Conservation (phyloP, 2,888 invertebrate genomes). For the Macrophya alboannulata region DNA sequence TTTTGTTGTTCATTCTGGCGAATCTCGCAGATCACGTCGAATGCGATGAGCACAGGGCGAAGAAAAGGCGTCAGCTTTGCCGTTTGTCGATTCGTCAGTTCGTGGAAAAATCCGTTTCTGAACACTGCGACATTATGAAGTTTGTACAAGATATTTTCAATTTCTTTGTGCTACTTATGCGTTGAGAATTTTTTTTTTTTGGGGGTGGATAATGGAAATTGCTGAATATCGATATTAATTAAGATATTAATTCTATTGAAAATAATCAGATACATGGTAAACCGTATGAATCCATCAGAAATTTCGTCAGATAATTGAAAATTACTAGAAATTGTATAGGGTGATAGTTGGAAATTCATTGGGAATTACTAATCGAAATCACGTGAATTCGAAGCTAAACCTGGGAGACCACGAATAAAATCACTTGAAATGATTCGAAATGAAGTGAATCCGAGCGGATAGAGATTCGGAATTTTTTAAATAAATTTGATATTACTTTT, state of each 20-base stretch:
- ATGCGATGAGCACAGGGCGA: not conserved
- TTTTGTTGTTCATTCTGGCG: not conserved
- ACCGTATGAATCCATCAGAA: not conserved
- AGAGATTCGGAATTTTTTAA: not conserved
- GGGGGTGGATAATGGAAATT: too few relatives aligned
- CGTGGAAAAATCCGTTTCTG: slow-evolving; percentile 7
- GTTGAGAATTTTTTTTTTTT: not conserved
- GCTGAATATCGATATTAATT: too few relatives aligned
- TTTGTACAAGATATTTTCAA: not conserved
- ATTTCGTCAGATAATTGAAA: not conserved
- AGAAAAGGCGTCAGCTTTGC: not conserved
- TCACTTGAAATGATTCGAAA: not conserved
- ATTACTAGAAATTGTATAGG: not conserved
- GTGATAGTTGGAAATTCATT: not conserved
- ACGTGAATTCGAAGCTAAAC: not conserved
- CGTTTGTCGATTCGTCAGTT: not conserved
- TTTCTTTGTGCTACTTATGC: too few relatives aligned
- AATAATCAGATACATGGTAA: not conserved
- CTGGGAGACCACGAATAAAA: not conserved
- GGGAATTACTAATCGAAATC: not conserved
- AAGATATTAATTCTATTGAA: not conserved
- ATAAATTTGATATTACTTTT: not conserved
- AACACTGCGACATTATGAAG: slow-evolving; percentile 32
- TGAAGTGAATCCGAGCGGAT: not conserved
- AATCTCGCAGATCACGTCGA: not conserved